phyloP scores from a whole-genome alignment of 2,888 invertebrate species.

The Strigamia transsilvanica region DNA sequence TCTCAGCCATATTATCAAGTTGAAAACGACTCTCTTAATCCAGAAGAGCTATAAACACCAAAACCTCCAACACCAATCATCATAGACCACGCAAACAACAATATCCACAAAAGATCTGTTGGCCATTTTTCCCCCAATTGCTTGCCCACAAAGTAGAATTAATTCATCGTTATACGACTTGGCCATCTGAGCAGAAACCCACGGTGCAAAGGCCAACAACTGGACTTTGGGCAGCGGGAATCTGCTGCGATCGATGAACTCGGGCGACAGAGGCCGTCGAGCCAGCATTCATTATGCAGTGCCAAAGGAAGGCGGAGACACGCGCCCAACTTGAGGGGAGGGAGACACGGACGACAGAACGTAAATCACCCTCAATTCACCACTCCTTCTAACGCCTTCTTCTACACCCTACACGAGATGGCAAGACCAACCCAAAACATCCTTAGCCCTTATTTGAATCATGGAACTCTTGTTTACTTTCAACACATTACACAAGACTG shows the following conservation, averaged over 20 bases:
- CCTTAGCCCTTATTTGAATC: constrained; percentile 2
- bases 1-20: not conserved
- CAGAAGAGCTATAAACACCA: not conserved
- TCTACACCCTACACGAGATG: not conserved
- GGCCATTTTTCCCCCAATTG: constrained; percentile 26
- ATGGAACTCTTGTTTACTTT: constrained; percentile 9
- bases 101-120: constrained; percentile 21
- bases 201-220: constrained; percentile 11
- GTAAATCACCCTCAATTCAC: not conserved
- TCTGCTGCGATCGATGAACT: not conserved
- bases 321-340: constrained; percentile 17
- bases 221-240: constrained; percentile 1
- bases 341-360: not conserved
- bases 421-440: constrained; percentile 21
- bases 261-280: constrained; percentile 20
- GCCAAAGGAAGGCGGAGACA: constrained; percentile 26
- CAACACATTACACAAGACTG: not conserved
- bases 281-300: constrained; percentile 26
- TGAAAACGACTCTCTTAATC: constrained; percentile 10
- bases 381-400: constrained; percentile 3
- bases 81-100: constrained; percentile 26
- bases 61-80: constrained; percentile 16
- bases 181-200: constrained; percentile 30
- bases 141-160: constrained; percentile 21
- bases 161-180: constrained; percentile 26